Conservation (phyloP, 2,113 vertebrate genomes). For the Lasiurus borealis region DNA sequence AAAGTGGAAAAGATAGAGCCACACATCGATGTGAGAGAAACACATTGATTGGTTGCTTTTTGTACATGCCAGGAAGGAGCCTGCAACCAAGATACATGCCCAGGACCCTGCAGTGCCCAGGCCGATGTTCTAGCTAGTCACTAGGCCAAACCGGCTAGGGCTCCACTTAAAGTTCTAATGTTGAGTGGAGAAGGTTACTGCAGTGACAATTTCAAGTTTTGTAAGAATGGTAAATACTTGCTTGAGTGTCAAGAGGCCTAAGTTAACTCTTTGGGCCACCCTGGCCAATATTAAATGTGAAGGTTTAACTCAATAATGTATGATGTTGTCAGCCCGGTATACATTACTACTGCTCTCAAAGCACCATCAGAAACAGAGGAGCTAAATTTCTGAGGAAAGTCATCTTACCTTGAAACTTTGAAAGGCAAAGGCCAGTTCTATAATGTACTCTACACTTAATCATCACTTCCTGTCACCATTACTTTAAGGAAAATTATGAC, state of each 20-base stretch:
- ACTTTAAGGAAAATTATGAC: slow-evolving; percentile 9
- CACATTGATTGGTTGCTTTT: no score
- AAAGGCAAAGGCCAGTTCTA: slow-evolving; percentile 28
- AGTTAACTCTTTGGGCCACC: neutral
- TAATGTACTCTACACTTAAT: neutral
- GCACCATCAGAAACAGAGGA: neutral
- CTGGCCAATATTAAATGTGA: neutral
- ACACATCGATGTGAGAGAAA: no score
- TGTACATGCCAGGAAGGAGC: no score
- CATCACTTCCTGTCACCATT: neutral
- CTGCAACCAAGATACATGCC: no score
- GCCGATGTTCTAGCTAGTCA: no score
- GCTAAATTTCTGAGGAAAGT: neutral
- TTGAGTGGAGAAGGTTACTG: neutral
- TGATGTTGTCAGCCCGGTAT: neutral
- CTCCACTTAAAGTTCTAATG: slow-evolving; percentile 27
- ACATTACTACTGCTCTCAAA: neutral
- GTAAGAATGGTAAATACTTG: neutral
- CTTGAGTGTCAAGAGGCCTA: no score
- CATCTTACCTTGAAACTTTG: neutral
- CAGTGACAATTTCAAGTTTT: slow-evolving; percentile 22
- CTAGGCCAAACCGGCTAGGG: no score
- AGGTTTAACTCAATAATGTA: neutral
- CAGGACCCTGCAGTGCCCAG: no score
- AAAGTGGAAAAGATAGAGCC: no score